These are phyloP conservation scores for Nycticryphes semicollaris DNA, from an alignment of 2,113 vertebrate species.

Conservation along the genomic window DNA sequence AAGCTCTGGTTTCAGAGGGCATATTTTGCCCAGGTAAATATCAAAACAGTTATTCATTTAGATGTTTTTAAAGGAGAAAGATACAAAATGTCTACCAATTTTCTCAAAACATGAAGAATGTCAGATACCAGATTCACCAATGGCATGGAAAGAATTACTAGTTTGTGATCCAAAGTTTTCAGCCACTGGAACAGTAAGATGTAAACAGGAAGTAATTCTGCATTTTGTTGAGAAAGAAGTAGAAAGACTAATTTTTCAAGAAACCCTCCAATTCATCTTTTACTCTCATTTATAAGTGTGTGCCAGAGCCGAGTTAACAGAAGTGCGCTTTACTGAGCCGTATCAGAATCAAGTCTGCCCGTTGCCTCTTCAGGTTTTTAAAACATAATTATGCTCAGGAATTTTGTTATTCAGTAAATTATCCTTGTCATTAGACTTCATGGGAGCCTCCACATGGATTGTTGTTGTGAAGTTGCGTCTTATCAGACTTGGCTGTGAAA, in stretches of 20 bases:
- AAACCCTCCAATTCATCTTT: not conserved
- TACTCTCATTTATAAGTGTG: not conserved
- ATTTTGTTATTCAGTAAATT: constrained; percentile 23
- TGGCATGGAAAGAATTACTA: not conserved
- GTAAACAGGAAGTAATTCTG: not conserved
- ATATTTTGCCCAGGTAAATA: not conserved
- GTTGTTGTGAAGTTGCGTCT: constrained; percentile 33
- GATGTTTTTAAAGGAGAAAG: not conserved
- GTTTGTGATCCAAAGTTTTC: not conserved
- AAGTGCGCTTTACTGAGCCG: not conserved
- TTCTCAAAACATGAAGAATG: not conserved
- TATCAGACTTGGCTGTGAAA: constrained; percentile 51
- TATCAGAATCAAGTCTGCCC: not conserved
- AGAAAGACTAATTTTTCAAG: not conserved
- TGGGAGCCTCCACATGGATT: constrained; percentile 30
- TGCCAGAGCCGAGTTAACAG: not conserved
- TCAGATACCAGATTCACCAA: not conserved
- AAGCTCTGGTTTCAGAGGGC: not conserved
- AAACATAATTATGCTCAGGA: constrained; percentile 1
- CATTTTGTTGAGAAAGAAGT: not conserved
- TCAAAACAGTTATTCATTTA: not conserved
- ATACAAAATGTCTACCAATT: not conserved
- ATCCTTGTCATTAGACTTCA: constrained; percentile 37
- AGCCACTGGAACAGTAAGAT: not conserved
- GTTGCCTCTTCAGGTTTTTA: not conserved